A percentile compares a stretch with the other conserved stretches of the same genome.
Evolutionary conservation across 2,113 vertebrate genomes (phyloP).

Genomic region (Donacobius atricapilla): DNA sequence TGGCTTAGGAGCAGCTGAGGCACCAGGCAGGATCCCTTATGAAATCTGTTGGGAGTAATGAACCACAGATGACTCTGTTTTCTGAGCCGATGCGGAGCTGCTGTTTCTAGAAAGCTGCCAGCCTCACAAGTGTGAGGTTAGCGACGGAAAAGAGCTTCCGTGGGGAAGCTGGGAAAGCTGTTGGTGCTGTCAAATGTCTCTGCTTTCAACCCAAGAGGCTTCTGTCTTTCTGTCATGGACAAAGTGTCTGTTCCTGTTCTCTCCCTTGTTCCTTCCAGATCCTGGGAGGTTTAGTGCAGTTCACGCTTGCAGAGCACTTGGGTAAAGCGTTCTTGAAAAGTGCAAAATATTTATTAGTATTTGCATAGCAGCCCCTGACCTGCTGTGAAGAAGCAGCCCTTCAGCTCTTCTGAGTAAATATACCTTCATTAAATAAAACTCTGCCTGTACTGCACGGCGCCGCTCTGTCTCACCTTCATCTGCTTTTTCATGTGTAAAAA

Average conservation of each 20-base stretch:
- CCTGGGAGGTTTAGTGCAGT: neutral
- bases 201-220: neutral
- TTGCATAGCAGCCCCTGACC: conserved; percentile 59
- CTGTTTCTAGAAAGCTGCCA: conserved; percentile 48
- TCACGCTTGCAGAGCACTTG: neutral
- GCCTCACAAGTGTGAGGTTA: neutral
- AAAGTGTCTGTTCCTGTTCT: neutral
- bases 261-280: neutral
- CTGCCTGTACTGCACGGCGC: neutral
- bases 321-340: conserved; percentile 21
- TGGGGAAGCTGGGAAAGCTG: neutral
- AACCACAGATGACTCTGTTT: conserved; percentile 28
- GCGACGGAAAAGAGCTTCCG: neutral
- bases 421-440: conserved; percentile 42
- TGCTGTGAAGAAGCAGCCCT: conserved; percentile 50
- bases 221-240: neutral
- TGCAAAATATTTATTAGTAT: conserved; percentile 58
- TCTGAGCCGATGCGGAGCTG: neutral
- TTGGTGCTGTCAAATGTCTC: neutral
- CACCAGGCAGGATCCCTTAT: neutral
- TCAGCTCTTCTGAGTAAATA: conserved; percentile 51
- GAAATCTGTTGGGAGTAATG: conserved; percentile 41
- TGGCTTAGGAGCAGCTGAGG: conserved; percentile 24
- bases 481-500: conserved; percentile 35
- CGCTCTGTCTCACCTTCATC: neutral